Conservation (phyloP, 2,113 vertebrate species). For the Eubucco bourcierii region DNA sequence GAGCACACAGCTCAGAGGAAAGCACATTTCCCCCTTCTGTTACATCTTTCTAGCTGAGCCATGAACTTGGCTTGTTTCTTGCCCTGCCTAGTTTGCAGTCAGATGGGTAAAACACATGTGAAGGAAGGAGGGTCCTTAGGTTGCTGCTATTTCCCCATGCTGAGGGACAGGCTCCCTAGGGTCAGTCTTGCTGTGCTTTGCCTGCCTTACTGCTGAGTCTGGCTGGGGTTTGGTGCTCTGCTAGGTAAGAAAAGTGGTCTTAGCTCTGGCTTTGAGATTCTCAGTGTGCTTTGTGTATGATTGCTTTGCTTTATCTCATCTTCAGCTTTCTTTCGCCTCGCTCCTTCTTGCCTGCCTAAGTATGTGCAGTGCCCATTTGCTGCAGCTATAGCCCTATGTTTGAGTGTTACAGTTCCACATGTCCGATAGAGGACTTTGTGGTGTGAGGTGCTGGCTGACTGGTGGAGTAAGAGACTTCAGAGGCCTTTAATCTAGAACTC, state of each 20-base stretch:
- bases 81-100: background rate
- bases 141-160: background rate
- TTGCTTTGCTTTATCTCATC: background rate
- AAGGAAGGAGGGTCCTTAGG: background rate
- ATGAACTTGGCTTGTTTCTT: background rate
- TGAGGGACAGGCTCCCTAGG: background rate
- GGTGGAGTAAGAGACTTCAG: background rate
- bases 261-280: background rate
- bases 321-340: background rate
- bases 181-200: background rate
- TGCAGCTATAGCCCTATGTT: background rate
- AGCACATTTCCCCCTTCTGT: background rate
- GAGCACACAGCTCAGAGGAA: background rate
- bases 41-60: background rate
- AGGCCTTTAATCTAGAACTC: background rate
- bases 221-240: accelerated
- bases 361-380: background rate
- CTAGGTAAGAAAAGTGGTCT: background rate
- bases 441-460: background rate
- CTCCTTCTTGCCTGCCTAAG: background rate
- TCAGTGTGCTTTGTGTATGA: accelerated
- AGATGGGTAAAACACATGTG: background rate
- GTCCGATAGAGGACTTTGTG: background rate
- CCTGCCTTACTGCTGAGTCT: background rate
- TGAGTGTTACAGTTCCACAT: background rate